phyloP scores from a whole-genome alignment of 2,888 invertebrate species.

The Julus scandinavius region DNA sequence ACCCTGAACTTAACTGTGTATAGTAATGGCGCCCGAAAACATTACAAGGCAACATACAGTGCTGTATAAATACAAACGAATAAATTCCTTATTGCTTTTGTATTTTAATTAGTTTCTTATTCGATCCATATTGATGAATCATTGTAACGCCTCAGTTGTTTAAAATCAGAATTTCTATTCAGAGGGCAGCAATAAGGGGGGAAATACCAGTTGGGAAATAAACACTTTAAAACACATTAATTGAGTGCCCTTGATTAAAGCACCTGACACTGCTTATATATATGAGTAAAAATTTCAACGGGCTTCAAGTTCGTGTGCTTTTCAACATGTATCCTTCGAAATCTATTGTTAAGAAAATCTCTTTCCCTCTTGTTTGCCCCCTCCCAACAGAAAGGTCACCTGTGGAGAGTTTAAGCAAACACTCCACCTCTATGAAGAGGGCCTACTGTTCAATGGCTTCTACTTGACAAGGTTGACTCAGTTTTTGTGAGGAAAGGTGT shows the following conservation, averaged over 20 bases:
- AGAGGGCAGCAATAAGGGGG: too few species aligned
- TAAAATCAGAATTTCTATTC: too few species aligned
- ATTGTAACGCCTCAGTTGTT: too few species aligned
- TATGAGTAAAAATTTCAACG: neutral
- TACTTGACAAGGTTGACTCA: conserved; percentile 51
- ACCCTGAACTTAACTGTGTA: too few species aligned
- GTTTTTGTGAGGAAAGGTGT: conserved; percentile 45
- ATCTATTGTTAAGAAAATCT: conserved; percentile 39
- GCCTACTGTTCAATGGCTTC: conserved; percentile 48
- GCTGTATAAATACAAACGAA: too few species aligned
- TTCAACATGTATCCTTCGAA: conserved; percentile 37
- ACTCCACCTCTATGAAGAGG: conserved; percentile 52
- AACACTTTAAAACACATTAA: neutral
- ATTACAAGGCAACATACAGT: too few species aligned
- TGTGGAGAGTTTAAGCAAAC: conserved; percentile 54
- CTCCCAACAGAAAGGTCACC: conserved; percentile 53
- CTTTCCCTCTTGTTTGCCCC: conserved; percentile 50
- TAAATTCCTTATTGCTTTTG: too few species aligned
- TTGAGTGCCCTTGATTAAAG: neutral
- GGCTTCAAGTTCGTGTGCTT: neutral
- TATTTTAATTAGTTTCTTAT: neutral
- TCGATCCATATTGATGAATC: neutral
- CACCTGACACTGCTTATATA: too few species aligned
- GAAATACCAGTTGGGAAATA: too few species aligned
- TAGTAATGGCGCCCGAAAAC: too few species aligned